Base-by-base conservation (phyloP, 2,888 invertebrate species). In the Synanthedon vespiformis region DNA sequence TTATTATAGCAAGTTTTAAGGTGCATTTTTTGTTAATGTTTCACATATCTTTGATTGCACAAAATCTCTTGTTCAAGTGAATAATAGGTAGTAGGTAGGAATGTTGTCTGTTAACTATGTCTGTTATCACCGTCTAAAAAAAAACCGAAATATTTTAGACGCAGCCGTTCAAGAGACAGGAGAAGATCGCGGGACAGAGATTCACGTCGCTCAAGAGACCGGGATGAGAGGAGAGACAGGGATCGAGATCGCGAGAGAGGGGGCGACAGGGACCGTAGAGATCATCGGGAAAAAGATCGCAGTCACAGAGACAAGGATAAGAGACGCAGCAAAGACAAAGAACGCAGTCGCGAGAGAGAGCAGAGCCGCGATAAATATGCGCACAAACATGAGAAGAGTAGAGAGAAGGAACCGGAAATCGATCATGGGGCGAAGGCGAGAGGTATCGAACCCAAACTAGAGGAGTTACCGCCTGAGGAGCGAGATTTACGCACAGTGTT, bases 401-500 rank as follows among this genome's bases (percentile, higher is more conserved):
- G 61, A 40, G 82, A 57, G 6, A 60, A 56, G 8, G 65, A 82
- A 50, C 61, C 67, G 2, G 69, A 66, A 50, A 72, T 77, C 58
- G 85, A 86, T 60, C 76, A 80, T 54, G 68, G 85, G 40, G 80
- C 85, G 5, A 82, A 82, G 61, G 84, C 86, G 5, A 88, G 89
- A 67, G 89, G 89, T 12, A 70, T 89, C 51, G 89, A 90, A 56
- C 84, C 87, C 48, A 89, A 90, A 60, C 89, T 92, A 40, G 91
- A 92, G 48, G 95, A 95, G 64, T 80, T 99, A 54, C 95, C 97
- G 50, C 96, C 98, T 0, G 99, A 99, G 80, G 99, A 99, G 81
- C 89, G 99, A 57, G 99, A 99, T 89, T 94, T 97, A n/a, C 91
- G 99, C 41, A 99, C 99, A 49, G 96, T 99, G 4, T 99, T 99